phyloP scores from a whole-genome alignment of 2,888 invertebrate genomes.

The Emmelina monodactyla region DNA sequence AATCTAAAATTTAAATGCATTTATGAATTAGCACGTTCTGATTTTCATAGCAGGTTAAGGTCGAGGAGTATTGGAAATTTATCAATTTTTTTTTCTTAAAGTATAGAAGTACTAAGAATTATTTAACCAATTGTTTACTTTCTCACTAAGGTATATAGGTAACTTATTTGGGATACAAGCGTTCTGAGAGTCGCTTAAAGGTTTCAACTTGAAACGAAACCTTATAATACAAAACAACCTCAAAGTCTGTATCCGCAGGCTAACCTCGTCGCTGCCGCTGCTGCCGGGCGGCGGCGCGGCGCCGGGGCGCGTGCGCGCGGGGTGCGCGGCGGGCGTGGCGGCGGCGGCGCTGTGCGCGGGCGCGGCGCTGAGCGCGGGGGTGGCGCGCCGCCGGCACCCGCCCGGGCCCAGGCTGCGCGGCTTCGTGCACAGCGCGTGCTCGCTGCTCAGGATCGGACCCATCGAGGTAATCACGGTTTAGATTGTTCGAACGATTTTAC shows the following conservation, averaged over 20 bases:
- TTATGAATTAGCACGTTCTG: not conserved
- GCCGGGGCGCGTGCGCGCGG: slow-evolving; percentile 14
- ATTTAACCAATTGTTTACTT: too few species aligned
- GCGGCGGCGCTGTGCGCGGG: slow-evolving; percentile 28
- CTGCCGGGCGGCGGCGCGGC: slow-evolving; percentile 8
- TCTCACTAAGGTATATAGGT: too few species aligned
- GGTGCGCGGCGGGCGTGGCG: slow-evolving; percentile 57
- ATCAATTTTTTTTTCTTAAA: too few species aligned
- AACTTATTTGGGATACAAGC: not conserved
- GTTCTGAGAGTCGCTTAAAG: not conserved
- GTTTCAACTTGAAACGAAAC: not conserved
- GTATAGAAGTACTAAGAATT: too few species aligned
- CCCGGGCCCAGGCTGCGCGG: too few species aligned
- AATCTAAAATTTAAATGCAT: not conserved
- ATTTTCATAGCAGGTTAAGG: too few species aligned
- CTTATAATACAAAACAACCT: not conserved
- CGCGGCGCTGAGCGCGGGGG: slow-evolving; percentile 41
- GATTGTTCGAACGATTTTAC: too few species aligned
- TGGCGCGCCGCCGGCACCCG: slow-evolving; percentile 37
- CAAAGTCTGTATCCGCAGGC: too few species aligned
- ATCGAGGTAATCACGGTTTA: too few species aligned
- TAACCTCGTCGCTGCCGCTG: not conserved
- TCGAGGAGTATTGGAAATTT: too few species aligned
- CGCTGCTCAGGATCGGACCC: too few species aligned
- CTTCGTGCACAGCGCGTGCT: too few species aligned